Percentiles rank a stretch among this genome's conserved stretches.
These are phyloP conservation scores for Acholoe squamosa DNA, from an alignment of 2,888 invertebrate genomes.

Conservation along the genomic window DNA sequence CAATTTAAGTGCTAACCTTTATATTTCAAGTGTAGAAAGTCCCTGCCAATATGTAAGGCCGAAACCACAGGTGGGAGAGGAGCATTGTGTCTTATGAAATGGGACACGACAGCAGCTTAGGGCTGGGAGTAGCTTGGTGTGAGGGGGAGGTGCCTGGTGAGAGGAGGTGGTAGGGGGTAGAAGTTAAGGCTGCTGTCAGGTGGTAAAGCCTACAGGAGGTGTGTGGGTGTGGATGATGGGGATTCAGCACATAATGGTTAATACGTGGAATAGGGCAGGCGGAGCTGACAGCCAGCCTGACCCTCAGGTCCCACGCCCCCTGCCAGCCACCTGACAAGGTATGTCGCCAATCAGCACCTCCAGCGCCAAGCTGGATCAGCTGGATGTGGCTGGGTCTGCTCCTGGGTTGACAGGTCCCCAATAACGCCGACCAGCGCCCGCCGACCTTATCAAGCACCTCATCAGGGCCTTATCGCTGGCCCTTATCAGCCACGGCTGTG, in stretches of 20 bases:
- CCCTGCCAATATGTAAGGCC: no score
- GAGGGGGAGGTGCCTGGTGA: background rate
- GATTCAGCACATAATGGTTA: background rate
- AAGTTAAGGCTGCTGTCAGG: background rate
- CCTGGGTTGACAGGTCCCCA: slow-evolving; percentile 47
- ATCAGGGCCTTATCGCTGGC: slow-evolving; percentile 4
- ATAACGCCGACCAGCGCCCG: slow-evolving; percentile 24
- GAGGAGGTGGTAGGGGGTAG: background rate
- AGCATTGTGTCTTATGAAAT: no score
- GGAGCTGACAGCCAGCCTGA: slow-evolving; percentile 23
- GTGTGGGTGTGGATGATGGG: background rate
- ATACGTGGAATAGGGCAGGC: slow-evolving; percentile 49
- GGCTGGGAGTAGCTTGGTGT: background rate
- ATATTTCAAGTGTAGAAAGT: no score
- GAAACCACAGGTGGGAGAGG: no score
- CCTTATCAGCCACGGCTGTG: slow-evolving; percentile 42
- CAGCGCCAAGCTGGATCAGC: slow-evolving; percentile 43
- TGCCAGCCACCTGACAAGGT: slow-evolving; percentile 37
- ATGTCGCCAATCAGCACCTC: slow-evolving; percentile 54
- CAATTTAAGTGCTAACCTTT: no score
- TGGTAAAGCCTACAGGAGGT: background rate
- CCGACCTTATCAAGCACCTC: background rate
- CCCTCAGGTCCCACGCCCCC: background rate
- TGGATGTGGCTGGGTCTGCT: slow-evolving; percentile 20
- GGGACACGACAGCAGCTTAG: background rate